Conservation (phyloP, 2,888 invertebrate genomes). For the Himalopsyche anomala region DNA sequence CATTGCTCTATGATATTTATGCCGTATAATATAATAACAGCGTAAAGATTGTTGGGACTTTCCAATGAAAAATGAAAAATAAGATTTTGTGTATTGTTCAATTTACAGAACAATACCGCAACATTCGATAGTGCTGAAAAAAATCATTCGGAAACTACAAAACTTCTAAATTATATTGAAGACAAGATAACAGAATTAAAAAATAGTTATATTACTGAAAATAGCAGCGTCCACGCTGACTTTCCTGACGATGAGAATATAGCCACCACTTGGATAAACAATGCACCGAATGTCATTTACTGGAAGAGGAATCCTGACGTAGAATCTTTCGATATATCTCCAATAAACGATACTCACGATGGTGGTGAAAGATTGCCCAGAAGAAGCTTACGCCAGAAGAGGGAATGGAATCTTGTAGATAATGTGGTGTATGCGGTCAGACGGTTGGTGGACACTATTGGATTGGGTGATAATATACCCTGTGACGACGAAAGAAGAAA, state of each 20-base stretch:
- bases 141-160: background rate
- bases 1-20: too few relatives aligned
- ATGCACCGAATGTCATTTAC: background rate
- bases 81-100: background rate
- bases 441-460: background rate
- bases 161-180: background rate
- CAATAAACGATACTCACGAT: background rate
- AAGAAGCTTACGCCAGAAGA: background rate
- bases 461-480: background rate
- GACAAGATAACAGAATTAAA: constrained; percentile 8
- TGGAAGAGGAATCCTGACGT: background rate
- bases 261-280: background rate
- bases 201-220: background rate
- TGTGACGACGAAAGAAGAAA: background rate
- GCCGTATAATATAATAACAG: too few relatives aligned
- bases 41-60: too few relatives aligned
- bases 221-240: too few relatives aligned
- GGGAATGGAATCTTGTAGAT: constrained; percentile 6
- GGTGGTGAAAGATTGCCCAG: background rate
- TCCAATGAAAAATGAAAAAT: too few relatives aligned
- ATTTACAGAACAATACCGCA: background rate
- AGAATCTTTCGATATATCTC: background rate
- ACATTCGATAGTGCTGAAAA: constrained; percentile 1
- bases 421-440: background rate
- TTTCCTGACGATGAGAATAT: background rate